Evolutionary conservation across 2,888 invertebrate species (phyloP).

Genomic region (Drosophila leonis): DNA sequence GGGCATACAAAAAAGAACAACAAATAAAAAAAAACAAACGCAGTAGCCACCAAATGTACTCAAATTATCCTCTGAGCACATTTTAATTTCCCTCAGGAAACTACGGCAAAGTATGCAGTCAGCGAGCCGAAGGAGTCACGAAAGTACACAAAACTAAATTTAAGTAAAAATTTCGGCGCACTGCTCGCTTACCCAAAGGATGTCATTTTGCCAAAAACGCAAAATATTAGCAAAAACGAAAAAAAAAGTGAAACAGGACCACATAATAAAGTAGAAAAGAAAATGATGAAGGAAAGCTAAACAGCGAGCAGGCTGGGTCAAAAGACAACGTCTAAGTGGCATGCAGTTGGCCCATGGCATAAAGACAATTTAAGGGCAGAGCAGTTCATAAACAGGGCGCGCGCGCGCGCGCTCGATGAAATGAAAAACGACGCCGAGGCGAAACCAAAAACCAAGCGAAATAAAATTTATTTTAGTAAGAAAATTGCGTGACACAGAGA

Average conservation of each 20-base stretch:
- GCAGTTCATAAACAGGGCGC: constrained; percentile 70
- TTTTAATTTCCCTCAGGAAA: constrained; percentile 77
- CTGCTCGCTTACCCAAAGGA: constrained; percentile 53
- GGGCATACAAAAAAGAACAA: constrained; percentile 3
- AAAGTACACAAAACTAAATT: constrained; percentile 57
- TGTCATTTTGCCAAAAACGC: constrained; percentile 68
- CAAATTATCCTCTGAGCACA: constrained; percentile 58
- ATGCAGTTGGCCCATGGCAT: constrained; percentile 63
- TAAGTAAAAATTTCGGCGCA: constrained; percentile 43
- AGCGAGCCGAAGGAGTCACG: constrained; percentile 21
- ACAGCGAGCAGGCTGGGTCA: constrained; percentile 43
- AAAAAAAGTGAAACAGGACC: constrained; percentile 1
- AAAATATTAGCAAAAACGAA: constrained; percentile 55
- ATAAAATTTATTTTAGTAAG: constrained; percentile 75
- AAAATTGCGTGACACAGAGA: constrained; percentile 79
- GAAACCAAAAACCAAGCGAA: constrained; percentile 50
- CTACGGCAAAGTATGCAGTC: constrained; percentile 56
- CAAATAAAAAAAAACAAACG: not conserved
- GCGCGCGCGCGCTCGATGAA: constrained; percentile 40
- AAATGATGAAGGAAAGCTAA: constrained; percentile 21
- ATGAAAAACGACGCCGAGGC: constrained; percentile 58
- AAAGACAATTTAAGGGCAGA: constrained; percentile 70
- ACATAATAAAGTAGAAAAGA: constrained; percentile 11
- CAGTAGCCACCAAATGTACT: constrained; percentile 47
- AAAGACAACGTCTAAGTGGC: constrained; percentile 64